These are phyloP conservation scores for Andricus curvator DNA, from an alignment of 2,888 invertebrate genomes.

Conservation along the genomic window DNA sequence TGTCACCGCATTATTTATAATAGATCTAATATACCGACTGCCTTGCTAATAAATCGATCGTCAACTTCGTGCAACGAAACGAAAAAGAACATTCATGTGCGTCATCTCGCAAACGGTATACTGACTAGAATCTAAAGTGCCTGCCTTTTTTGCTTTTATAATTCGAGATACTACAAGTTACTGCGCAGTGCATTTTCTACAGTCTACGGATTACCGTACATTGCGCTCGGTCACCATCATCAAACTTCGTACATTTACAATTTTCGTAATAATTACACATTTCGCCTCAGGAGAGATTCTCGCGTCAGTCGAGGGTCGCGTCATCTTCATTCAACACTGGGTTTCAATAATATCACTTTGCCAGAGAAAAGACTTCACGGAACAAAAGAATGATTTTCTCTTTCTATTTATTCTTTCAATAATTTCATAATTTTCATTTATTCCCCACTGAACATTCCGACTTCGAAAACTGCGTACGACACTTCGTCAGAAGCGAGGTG, in stretches of 20 bases:
- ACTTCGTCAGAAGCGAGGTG: too few species aligned
- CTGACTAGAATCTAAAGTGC: conserved; percentile 73
- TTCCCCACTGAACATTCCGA: background rate
- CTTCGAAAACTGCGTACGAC: too few species aligned
- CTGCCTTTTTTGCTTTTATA: conserved; percentile 45
- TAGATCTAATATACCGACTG: conserved; percentile 35
- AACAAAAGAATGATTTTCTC: background rate
- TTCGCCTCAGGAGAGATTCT: conserved; percentile 41
- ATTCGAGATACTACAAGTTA: conserved; percentile 39
- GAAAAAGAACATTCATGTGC: conserved; percentile 58
- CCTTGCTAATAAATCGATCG: conserved; percentile 29
- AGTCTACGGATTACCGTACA: conserved; percentile 35
- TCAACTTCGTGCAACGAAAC: conserved; percentile 42
- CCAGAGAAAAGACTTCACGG: background rate
- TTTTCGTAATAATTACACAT: conserved; percentile 18
- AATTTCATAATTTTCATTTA: background rate
- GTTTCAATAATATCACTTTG: conserved; percentile 20
- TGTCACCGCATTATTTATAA: conserved; percentile 9
- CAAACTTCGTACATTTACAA: conserved; percentile 34
- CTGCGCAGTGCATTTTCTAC: conserved; percentile 35
- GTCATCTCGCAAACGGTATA: conserved; percentile 67
- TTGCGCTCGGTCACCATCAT: conserved; percentile 17
- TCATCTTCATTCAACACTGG: conserved; percentile 1
- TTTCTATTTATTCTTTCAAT: background rate
- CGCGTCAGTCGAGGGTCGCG: background rate